phyloP scores from a whole-genome alignment of 2,113 vertebrate genomes.

The Butorides virescens region DNA sequence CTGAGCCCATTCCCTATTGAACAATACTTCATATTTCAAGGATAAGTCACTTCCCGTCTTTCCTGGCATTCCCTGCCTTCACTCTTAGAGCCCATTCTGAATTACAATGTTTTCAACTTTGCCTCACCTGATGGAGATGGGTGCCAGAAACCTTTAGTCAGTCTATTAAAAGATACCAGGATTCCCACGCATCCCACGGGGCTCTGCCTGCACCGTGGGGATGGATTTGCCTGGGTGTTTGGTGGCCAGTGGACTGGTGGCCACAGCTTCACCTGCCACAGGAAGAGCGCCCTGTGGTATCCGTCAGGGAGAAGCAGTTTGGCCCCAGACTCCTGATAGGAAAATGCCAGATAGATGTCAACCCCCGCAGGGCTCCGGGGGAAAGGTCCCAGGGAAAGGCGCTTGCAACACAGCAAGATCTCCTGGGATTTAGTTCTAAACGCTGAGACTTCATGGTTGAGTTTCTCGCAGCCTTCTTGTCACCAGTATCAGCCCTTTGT shows the following conservation, averaged over 20 bases:
- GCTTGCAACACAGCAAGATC: not conserved
- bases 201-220: rapidly evolving
- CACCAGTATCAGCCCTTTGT: constrained; percentile 42
- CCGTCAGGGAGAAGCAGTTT: not conserved
- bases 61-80: not conserved
- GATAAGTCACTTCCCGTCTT: constrained; percentile 55
- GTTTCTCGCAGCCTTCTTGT: constrained; percentile 17
- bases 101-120: not conserved
- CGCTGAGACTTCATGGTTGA: not conserved
- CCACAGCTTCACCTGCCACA: not conserved
- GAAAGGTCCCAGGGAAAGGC: not conserved
- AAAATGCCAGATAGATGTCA: not conserved
- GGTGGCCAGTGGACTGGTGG: not conserved
- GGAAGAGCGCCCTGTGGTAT: not conserved
- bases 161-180: not conserved
- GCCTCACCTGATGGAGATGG: not conserved
- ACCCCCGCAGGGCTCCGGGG: not conserved
- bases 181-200: not conserved
- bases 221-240: not conserved
- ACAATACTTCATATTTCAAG: constrained; percentile 56
- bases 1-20: not conserved
- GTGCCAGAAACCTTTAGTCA: not conserved
- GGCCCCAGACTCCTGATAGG: rapidly evolving
- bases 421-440: not conserved
- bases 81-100: not conserved